Conservation (phyloP, 1,140 invertebrate species). For the Gryllus bimaculatus region DNA sequence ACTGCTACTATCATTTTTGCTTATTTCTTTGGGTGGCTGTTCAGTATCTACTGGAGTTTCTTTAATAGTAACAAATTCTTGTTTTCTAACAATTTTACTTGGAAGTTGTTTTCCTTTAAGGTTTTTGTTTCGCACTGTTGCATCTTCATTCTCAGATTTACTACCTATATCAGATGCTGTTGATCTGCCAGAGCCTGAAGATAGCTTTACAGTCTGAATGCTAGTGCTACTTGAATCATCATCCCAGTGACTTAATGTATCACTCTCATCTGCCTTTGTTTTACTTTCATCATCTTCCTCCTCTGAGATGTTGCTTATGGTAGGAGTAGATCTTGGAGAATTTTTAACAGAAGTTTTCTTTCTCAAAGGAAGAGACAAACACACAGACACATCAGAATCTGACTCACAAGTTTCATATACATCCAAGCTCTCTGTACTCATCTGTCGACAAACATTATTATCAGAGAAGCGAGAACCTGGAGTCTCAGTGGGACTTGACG, state of each 20-base stretch:
- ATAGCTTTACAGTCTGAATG: conserved; percentile 26
- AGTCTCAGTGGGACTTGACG: not conserved
- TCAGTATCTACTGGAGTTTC: not conserved
- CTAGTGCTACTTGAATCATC: conserved; percentile 29
- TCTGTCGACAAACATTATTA: not conserved
- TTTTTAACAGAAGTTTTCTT: conserved; percentile 11
- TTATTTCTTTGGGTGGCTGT: not conserved
- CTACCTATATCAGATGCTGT: conserved; percentile 13
- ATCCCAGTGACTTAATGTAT: conserved; percentile 20
- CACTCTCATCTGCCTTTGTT: conserved; percentile 24
- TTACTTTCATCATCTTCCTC: conserved; percentile 24
- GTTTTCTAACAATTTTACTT: too few relatives aligned
- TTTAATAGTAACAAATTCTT: too few relatives aligned
- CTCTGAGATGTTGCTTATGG: conserved; percentile 16
- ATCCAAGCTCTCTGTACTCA: conserved; percentile 15
- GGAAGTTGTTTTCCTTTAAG: conserved; percentile 8
- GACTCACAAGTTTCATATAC: conserved; percentile 21
- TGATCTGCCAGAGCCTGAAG: conserved; percentile 14
- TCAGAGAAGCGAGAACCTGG: not conserved
- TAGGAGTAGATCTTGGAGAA: not conserved
- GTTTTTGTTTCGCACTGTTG: conserved; percentile 13
- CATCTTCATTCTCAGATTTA: not conserved
- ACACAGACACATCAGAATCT: conserved; percentile 24
- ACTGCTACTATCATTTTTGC: not conserved
- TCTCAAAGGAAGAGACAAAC: conserved; percentile 17